Percentiles rank a stretch among this genome's conserved stretches.
Conservation (phyloP, 1,140 invertebrate species). For the Bombus consobrinus region DNA sequence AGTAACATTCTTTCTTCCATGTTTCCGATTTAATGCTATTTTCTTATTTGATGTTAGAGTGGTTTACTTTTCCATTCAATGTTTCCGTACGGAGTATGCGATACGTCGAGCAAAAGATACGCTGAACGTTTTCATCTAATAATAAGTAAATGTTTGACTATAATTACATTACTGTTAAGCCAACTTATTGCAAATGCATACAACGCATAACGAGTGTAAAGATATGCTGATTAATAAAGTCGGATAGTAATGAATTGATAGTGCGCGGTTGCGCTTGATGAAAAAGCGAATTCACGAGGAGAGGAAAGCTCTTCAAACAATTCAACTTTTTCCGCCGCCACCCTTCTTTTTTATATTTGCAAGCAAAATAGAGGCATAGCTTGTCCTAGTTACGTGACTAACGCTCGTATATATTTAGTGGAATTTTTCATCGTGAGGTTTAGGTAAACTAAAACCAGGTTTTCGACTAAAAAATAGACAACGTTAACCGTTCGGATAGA, state of each 20-base stretch:
- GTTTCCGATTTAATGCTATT: no score
- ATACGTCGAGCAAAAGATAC: no score
- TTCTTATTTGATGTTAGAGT: not conserved
- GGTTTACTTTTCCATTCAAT: not conserved
- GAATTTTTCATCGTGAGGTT: not conserved
- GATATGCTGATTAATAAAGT: not conserved
- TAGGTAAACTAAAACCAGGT: not conserved
- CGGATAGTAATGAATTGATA: not conserved
- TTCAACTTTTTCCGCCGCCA: not conserved
- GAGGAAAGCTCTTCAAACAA: not conserved
- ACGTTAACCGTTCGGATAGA: no score
- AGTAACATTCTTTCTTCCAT: no score
- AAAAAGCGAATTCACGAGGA: not conserved
- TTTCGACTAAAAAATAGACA: not conserved
- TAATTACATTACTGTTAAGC: not conserved
- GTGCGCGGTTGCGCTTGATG: no score
- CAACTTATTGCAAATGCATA: not conserved
- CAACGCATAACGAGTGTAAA: not conserved
- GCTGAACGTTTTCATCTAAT: no score
- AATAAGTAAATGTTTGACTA: not conserved
- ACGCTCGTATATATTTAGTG: not conserved
- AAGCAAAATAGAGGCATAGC: not conserved
- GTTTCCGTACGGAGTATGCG: no score
- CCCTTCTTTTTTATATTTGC: not conserved
- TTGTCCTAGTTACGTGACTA: conserved; percentile 9